These are phyloP conservation scores for Numida meleagris DNA, from an alignment of 2,113 vertebrate genomes.

Conservation along the genomic window DNA sequence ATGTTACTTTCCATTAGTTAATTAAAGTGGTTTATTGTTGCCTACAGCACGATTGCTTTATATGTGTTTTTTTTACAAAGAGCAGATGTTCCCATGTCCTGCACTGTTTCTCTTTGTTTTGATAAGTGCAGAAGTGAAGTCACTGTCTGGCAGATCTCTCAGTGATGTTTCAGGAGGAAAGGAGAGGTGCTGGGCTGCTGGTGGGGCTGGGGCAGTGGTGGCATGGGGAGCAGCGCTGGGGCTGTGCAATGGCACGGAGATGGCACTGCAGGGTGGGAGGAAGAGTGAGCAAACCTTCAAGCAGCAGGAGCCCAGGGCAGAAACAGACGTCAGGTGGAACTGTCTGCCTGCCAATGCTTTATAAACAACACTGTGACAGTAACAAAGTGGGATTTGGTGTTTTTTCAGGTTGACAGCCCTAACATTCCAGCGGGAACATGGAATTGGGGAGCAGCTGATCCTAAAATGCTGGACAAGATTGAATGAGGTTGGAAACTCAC, in stretches of 20 bases:
- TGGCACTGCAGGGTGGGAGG: not conserved
- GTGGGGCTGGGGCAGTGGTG: too few relatives aligned
- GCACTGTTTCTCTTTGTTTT: not conserved
- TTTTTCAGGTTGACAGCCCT: not conserved
- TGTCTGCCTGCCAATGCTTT: not conserved
- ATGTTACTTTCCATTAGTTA: constrained; percentile 40
- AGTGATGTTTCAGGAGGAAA: not conserved
- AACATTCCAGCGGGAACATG: not conserved
- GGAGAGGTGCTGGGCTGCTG: accelerated
- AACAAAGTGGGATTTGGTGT: not conserved
- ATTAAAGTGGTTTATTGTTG: constrained; percentile 56
- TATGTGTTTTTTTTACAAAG: not conserved
- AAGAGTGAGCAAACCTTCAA: not conserved
- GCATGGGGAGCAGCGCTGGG: accelerated
- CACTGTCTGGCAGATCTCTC: not conserved
- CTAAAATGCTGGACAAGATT: not conserved
- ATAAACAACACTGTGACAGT: not conserved
- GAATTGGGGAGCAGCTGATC: not conserved
- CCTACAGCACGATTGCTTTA: constrained; percentile 16
- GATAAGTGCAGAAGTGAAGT: not conserved
- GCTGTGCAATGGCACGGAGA: not conserved
- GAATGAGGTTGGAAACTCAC: not conserved
- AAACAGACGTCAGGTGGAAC: not conserved
- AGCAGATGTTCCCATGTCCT: not conserved
- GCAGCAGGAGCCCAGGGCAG: not conserved